Percentiles rank a stretch among this genome's conserved stretches.
phyloP scores from a whole-genome alignment of 1,140 invertebrate species.

The Cyclargus thomasi region DNA sequence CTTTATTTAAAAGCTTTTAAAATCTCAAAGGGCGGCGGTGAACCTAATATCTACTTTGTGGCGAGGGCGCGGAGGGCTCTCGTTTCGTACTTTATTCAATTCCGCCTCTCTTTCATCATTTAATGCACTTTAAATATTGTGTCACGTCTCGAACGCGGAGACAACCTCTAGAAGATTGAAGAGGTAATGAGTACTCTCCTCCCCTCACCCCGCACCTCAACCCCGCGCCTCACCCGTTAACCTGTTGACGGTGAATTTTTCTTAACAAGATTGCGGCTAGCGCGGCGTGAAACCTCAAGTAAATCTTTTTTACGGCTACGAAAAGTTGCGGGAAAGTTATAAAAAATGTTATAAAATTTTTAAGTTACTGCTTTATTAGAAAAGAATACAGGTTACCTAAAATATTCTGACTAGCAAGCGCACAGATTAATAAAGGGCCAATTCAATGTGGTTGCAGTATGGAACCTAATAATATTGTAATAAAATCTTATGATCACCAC shows the following conservation, averaged over 20 bases:
- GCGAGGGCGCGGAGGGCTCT: not conserved
- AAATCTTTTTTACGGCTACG: not conserved
- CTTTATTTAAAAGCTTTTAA: not conserved
- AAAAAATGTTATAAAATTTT: no score
- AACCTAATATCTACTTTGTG: not conserved
- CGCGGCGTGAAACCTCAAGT: not conserved
- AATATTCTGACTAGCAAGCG: no score
- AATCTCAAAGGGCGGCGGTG: not conserved
- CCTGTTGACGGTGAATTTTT: not conserved
- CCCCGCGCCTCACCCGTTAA: not conserved
- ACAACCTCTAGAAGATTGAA: not conserved
- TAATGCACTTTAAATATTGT: constrained; percentile 8
- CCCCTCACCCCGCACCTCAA: no score
- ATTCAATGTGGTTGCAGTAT: no score
- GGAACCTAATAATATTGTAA: no score
- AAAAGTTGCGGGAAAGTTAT: not conserved
- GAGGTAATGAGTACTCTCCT: not conserved
- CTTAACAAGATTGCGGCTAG: not conserved
- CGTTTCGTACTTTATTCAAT: not conserved
- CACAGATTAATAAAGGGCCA: no score
- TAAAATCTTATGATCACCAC: no score
- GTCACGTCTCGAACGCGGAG: not conserved
- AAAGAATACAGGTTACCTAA: no score
- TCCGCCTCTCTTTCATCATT: not conserved
- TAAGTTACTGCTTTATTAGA: no score